Evolutionary conservation across 2,888 invertebrate genomes (phyloP), one percentile per base, ranked within the genome.

Genomic region (Megastigmus dorsalis): DNA sequence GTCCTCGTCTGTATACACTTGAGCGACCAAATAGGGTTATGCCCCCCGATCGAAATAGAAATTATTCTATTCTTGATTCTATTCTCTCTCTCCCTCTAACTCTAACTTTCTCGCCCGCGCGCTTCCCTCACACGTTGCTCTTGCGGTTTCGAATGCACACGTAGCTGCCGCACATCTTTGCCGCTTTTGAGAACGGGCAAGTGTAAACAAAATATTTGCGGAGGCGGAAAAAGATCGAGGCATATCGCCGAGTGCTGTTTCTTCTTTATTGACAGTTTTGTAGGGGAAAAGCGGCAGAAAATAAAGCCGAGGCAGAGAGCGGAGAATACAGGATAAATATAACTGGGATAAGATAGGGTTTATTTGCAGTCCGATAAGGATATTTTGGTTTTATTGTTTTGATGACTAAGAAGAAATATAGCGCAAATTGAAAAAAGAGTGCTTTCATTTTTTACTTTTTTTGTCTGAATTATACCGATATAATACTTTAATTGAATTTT

Each of bases 111-210:
- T n/a, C n/a, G n/a, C n/a, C n/a, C n/a, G n/a, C n/a, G n/a, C n/a
- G n/a, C n/a, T n/a, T n/a, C n/a, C n/a, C n/a, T n/a, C n/a, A n/a
- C n/a, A n/a, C n/a, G n/a, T n/a, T n/a, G n/a, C n/a, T n/a, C n/a
- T n/a, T n/a, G n/a, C n/a, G n/a, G n/a, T 18, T n/a, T 10, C 45
- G 20, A 54, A 30, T 63, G 66, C 63, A 77, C 69, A 52, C 73
- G 45, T 77, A 70, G 70, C 70, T n/a, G 72, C 50, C 52, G 65
- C 55, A 55, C 33, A 15, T 13, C n/a, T n/a, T 30, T 9, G n/a
- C 5, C 23, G 57, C 6, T 7, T 26, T 26, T 7, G 23, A 1
- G 13, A n/a, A n/a, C 10, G 23, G 57, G 38, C 60, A 41, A 62
- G 38, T 36, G 50, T 41, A 74, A 52, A 54, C 57, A 57, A 70